These are phyloP conservation scores for Chaetodon auriga DNA, from an alignment of 2,113 vertebrate species.

Conservation along the genomic window DNA sequence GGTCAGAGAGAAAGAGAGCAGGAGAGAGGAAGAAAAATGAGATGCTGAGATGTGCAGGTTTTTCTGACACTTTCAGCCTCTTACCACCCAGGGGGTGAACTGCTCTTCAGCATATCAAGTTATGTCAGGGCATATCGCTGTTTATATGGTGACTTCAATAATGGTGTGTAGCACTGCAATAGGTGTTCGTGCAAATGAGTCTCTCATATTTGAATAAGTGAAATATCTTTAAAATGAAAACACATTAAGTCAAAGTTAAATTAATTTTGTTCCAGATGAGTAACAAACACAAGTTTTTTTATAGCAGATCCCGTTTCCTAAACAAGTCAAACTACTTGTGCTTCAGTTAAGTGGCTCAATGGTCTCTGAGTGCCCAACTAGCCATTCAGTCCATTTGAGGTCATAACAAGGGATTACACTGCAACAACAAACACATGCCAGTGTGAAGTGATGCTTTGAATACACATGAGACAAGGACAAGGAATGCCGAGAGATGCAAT, in stretches of 20 bases:
- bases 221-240: conserved; percentile 3
- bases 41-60: conserved; percentile 59
- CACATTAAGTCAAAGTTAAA: not conserved
- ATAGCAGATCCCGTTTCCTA: conserved; percentile 22
- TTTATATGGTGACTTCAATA: conserved; percentile 21
- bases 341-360: conserved; percentile 75
- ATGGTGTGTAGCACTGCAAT: conserved; percentile 5
- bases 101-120: conserved; percentile 48
- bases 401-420: conserved; percentile 81
- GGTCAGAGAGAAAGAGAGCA: conserved; percentile 50
- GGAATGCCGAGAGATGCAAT: not conserved
- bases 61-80: conserved; percentile 53
- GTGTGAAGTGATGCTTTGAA: conserved; percentile 54
- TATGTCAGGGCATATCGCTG: conserved; percentile 38
- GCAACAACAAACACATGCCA: conserved; percentile 71
- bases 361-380: conserved; percentile 52
- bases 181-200: conserved; percentile 9
- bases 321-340: conserved; percentile 63
- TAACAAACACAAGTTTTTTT: conserved; percentile 23
- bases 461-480: conserved; percentile 35
- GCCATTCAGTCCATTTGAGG: conserved; percentile 58
- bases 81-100: conserved; percentile 62
- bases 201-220: conserved; percentile 11
- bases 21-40: conserved; percentile 53
- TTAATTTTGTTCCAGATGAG: conserved; percentile 18